Conservation (phyloP, 2,888 invertebrate genomes). For the Adelphocoris suturalis region DNA sequence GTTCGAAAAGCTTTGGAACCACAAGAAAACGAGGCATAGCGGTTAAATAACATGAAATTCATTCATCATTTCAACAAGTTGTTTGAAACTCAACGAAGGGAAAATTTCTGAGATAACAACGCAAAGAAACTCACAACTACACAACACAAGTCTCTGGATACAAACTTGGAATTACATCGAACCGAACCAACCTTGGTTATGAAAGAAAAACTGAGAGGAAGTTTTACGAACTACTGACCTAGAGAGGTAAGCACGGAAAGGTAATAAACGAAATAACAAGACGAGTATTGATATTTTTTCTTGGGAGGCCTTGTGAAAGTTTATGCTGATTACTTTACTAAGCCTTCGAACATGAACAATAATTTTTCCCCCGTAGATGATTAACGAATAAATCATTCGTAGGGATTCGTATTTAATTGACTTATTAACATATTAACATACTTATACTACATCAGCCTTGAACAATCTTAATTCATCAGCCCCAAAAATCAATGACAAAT, state of each 20-base stretch:
- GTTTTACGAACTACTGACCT: background rate
- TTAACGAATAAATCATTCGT: too few species aligned
- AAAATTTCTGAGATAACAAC: background rate
- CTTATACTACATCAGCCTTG: too few species aligned
- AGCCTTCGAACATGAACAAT: too few species aligned
- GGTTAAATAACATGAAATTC: background rate
- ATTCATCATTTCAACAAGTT: background rate
- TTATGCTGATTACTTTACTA: background rate
- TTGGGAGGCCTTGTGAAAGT: background rate
- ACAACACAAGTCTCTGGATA: background rate
- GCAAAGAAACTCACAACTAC: background rate
- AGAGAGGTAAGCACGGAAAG: background rate
- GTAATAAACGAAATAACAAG: background rate
- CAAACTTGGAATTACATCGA: background rate
- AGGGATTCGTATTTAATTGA: too few species aligned
- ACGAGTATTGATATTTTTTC: background rate
- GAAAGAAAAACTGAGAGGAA: background rate
- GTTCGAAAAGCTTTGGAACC: slow-evolving; percentile 82
- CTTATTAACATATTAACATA: too few species aligned
- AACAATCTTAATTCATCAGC: too few species aligned
- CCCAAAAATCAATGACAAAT: too few species aligned
- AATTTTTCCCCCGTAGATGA: too few species aligned
- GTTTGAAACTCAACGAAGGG: too few species aligned
- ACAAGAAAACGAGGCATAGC: slow-evolving; percentile 34
- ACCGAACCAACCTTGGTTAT: background rate